These are phyloP conservation scores for Ypsolopha sequella DNA, from an alignment of 2,888 invertebrate genomes.

Conservation along the genomic window DNA sequence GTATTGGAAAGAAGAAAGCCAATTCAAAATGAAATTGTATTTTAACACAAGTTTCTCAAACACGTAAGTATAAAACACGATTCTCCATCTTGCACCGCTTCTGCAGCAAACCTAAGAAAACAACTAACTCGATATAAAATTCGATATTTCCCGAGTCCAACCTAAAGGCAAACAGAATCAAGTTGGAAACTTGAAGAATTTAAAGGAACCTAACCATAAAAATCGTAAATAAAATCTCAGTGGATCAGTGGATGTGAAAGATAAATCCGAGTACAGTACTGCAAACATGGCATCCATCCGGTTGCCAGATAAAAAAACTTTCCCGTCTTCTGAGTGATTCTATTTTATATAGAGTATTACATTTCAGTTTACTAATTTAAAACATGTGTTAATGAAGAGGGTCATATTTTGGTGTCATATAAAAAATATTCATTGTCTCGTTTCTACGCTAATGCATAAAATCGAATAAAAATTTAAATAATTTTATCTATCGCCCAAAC, in stretches of 20 bases:
- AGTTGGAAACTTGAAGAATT: constrained; percentile 8
- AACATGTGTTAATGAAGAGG: too few species aligned
- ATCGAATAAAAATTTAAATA: too few species aligned
- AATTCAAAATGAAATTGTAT: neutral
- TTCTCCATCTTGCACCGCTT: neutral
- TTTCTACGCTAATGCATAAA: too few species aligned
- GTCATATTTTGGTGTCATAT: too few species aligned
- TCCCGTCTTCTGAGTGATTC: neutral
- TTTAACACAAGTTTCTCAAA: neutral
- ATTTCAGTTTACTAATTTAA: too few species aligned
- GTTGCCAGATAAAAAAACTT: too few species aligned
- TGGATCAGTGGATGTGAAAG: constrained; percentile 21
- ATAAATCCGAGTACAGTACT: constrained; percentile 32
- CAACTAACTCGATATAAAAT: constrained; percentile 16
- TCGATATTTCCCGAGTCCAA: constrained; percentile 32
- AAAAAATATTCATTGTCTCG: too few species aligned
- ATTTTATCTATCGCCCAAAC: too few species aligned
- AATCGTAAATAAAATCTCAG: constrained; percentile 48
- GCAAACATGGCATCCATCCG: constrained; percentile 25
- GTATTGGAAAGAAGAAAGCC: too few species aligned
- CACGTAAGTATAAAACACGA: neutral
- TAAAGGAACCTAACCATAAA: constrained; percentile 31
- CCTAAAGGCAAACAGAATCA: constrained; percentile 20
- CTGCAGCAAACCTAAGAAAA: neutral
- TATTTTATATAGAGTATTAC: too few species aligned